Evolutionary conservation across 2,888 invertebrate species (phyloP).

Genomic region (Drosophila crucigera): DNA sequence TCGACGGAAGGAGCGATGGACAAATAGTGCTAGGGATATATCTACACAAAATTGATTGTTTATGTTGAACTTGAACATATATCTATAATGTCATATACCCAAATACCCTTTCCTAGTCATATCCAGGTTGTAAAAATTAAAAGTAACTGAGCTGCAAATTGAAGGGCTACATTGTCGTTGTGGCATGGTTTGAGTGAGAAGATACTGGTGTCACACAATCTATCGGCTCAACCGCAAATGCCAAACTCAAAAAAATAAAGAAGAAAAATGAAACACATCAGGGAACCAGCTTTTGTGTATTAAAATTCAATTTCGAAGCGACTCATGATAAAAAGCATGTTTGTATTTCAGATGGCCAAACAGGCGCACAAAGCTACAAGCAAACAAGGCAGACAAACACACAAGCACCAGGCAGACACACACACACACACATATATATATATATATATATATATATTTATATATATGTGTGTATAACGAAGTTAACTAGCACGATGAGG

Average conservation of each 20-base stretch:
- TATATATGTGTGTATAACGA: neutral
- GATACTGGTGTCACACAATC: constrained; percentile 10
- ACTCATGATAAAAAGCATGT: constrained; percentile 75
- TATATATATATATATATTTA: neutral
- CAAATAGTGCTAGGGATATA: neutral
- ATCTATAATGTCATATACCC: neutral
- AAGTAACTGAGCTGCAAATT: neutral
- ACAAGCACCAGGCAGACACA: constrained; percentile 2
- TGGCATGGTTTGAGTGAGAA: constrained; percentile 21
- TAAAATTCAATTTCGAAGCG: constrained; percentile 82
- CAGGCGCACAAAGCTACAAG: constrained; percentile 39
- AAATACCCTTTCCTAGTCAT: neutral
- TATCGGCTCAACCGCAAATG: constrained; percentile 16
- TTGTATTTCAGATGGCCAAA: constrained; percentile 69
- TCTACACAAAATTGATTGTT: neutral
- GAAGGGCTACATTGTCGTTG: constrained; percentile 35
- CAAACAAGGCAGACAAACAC: constrained; percentile 32
- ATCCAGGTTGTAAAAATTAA: neutral
- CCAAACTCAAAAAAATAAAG: neutral
- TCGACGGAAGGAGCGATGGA: neutral
- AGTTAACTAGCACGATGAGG: constrained; percentile 9
- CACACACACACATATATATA: accelerated
- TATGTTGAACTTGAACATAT: neutral
- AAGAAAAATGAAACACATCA: neutral
- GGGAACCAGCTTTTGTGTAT: constrained; percentile 69